Evolutionary conservation across 1,140 invertebrate species (phyloP), one percentile per base, ranked within the genome.

Genomic region (Leptestheria dahalacensis): DNA sequence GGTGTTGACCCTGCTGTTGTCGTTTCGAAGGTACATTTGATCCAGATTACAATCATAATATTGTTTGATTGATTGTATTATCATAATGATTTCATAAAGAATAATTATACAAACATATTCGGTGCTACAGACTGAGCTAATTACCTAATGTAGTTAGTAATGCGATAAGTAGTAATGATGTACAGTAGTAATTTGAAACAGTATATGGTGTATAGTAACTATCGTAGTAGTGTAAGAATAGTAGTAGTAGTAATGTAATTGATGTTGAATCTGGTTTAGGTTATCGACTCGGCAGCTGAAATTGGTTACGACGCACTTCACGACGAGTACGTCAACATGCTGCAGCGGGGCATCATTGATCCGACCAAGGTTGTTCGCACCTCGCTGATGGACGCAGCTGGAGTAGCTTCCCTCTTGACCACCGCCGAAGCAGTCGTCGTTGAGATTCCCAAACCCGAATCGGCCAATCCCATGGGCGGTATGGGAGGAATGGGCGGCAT

Each of bases 291-390:
- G 52, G 68, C 76, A 24, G 82, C 82, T 3, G 83, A 88, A 65
- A 83, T 84, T 66, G 97, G 96, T 51, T 99, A 99, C 74, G 94
- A 99, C 78, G 96, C 96, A 0, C 68, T 96, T 24, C 95, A 91
- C 65, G 84, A 88, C 70, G 85, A 92, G 73, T 99, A 89, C 73
- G 91, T 92, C 0, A 91, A 99, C 70, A 89, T 99, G 83, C 91
- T 97, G 65, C 86, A 95, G 68, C 86, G 85, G 70, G 96, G 96
- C 61, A 99, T 99, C 67, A 97, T 99, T 71, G 96, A 99, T 75
- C 96, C 96, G 9, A 99, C 96, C 9, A 99, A 99, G 76, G 90
- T 97, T 64, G 93, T 99, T 0, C 78, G 95, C 68, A 98, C 95
- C 52, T 94, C 95, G 2, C 76, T 99, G 24, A 89, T 92, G 3